A percentile compares a stretch with the other conserved stretches of the same genome.
Conservation (phyloP, 2,797 vertebrate species). For the Enteromius unitaeniatus region DNA sequence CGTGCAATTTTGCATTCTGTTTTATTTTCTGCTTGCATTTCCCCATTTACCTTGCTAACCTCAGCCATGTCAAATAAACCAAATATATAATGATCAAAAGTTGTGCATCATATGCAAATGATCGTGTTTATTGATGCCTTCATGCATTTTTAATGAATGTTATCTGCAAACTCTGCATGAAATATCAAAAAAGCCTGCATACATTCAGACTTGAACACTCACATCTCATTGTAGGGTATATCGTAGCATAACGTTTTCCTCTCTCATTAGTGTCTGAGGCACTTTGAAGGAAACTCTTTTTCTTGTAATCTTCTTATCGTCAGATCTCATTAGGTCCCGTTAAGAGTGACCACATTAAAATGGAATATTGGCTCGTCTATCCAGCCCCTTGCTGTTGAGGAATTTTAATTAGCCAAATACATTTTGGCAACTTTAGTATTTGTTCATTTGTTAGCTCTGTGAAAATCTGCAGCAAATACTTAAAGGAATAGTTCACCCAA, state of each 20-base stretch:
- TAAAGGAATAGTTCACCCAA: background rate
- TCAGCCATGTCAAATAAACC: slow-evolving; percentile 66
- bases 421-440: background rate
- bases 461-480: background rate
- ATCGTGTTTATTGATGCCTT: slow-evolving; percentile 72
- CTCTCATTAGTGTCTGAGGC: slow-evolving; percentile 19
- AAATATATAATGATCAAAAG: slow-evolving; percentile 71
- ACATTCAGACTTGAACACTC: slow-evolving; percentile 13
- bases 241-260: background rate
- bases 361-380: slow-evolving; percentile 17
- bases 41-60: slow-evolving; percentile 49
- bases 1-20: background rate
- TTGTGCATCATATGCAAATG: slow-evolving; percentile 75
- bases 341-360: slow-evolving; percentile 33
- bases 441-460: slow-evolving; percentile 11
- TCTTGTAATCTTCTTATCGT: slow-evolving; percentile 23
- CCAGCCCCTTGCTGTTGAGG: slow-evolving; percentile 13
- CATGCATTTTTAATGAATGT: slow-evolving; percentile 76
- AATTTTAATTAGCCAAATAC: slow-evolving; percentile 14
- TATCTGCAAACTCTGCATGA: slow-evolving; percentile 63
- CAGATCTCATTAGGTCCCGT: slow-evolving; percentile 34
- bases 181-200: slow-evolving; percentile 59
- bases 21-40: slow-evolving; percentile 7
- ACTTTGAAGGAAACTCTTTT: slow-evolving; percentile 40
- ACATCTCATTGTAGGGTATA: slow-evolving; percentile 2